phyloP scores from a whole-genome alignment of 35 echinoderm and acorn worm species.

The Amphiura filiformis region DNA sequence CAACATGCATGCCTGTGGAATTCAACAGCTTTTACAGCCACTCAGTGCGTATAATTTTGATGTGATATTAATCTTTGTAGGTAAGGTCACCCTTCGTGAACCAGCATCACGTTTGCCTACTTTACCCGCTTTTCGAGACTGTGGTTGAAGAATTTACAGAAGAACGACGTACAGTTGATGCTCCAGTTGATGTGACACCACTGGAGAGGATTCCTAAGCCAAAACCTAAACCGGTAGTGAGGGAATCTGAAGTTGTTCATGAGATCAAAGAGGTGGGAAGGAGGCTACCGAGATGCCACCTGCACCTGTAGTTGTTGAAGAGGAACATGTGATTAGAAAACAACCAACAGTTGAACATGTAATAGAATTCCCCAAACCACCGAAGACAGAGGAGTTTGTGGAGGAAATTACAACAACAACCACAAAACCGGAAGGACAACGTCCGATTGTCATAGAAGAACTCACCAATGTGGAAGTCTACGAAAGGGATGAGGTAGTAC shows the following conservation, averaged over 20 bases:
- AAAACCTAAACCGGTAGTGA: background rate
- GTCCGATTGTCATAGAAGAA: slow-evolving; percentile 48
- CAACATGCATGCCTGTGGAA: no score
- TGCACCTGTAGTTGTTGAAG: slow-evolving; percentile 14
- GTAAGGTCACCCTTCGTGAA: slow-evolving; percentile 2
- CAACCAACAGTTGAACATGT: slow-evolving; percentile 25
- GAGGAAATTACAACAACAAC: slow-evolving; percentile 11
- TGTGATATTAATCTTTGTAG: slow-evolving; percentile 2
- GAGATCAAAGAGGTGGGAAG: slow-evolving; percentile 11
- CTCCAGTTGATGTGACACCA: slow-evolving; percentile 15
- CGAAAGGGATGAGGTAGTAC: slow-evolving; percentile 40
- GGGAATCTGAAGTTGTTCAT: background rate
- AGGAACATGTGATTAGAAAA: background rate
- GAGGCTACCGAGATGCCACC: slow-evolving; percentile 19
- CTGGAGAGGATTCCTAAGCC: slow-evolving; percentile 30
- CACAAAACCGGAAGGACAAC: slow-evolving; percentile 23
- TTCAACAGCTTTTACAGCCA: no score
- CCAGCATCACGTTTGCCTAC: background rate
- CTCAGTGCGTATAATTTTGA: background rate
- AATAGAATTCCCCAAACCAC: slow-evolving; percentile 18
- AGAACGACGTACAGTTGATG: background rate
- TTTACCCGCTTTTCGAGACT: slow-evolving; percentile 9
- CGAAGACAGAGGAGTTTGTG: slow-evolving; percentile 36
- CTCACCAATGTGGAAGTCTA: slow-evolving; percentile 29
- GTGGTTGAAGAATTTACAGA: background rate